Evolutionary conservation across 2,888 invertebrate species (phyloP).

Genomic region (Philonicus albiceps): DNA sequence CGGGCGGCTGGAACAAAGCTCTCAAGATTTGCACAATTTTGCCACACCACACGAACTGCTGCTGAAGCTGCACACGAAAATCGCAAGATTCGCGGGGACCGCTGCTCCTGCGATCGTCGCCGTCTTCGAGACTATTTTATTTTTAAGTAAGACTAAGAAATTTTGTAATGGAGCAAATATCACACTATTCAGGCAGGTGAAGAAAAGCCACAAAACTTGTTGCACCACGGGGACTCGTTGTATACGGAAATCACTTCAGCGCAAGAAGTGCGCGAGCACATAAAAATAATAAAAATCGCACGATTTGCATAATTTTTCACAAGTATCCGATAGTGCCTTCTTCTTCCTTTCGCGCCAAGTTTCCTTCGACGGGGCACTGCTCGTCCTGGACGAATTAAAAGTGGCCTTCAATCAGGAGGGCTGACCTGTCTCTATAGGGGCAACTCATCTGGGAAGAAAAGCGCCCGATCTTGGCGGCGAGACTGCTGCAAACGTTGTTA

Average conservation of each 20-base stretch:
- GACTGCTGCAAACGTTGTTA: slow-evolving; percentile 8
- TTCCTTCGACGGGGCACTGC: not conserved
- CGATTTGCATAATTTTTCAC: slow-evolving; percentile 33
- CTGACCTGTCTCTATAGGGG: slow-evolving; percentile 4
- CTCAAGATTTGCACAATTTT: not conserved
- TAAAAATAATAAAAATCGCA: not conserved
- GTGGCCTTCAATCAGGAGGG: not conserved
- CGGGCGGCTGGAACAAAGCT: not conserved
- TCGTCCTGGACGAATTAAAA: not conserved
- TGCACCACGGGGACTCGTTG: slow-evolving; percentile 22
- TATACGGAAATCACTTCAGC: slow-evolving; percentile 29
- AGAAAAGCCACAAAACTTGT: slow-evolving; percentile 6
- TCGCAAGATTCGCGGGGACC: not conserved
- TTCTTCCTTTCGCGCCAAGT: not conserved
- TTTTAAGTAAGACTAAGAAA: not conserved
- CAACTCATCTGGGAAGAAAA: not conserved
- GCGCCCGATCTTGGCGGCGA: not conserved
- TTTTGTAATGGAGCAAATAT: slow-evolving; percentile 11
- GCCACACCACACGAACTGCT: not conserved
- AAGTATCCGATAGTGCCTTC: not conserved
- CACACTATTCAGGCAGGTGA: slow-evolving; percentile 3
- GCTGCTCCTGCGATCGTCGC: not conserved
- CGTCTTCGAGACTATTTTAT: not conserved
- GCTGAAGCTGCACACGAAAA: not conserved
- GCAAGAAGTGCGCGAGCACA: not conserved